A percentile compares a stretch with the other conserved stretches of the same genome.
These are phyloP conservation scores for Crypturellus undulatus DNA, from an alignment of 2,113 vertebrate species.

Conservation along the genomic window DNA sequence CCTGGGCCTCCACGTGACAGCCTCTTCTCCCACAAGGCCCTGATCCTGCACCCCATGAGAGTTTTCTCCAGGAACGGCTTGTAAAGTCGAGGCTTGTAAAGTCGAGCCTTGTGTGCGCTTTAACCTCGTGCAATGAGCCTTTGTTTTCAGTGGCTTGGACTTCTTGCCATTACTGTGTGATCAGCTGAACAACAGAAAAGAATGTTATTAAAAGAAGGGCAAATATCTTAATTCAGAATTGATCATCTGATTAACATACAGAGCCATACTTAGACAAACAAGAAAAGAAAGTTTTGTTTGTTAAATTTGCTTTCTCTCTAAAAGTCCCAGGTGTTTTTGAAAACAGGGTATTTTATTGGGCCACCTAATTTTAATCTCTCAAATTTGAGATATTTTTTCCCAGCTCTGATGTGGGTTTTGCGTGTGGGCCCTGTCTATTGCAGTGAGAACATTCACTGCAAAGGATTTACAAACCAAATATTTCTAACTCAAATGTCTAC, in stretches of 20 bases:
- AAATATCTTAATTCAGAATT: conserved; percentile 12
- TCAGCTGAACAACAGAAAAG: not conserved
- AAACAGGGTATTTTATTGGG: not conserved
- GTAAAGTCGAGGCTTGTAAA: not conserved
- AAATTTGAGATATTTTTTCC: not conserved
- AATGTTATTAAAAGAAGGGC: not conserved
- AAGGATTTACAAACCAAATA: not conserved
- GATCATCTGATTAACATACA: conserved; percentile 4
- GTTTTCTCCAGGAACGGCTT: not conserved
- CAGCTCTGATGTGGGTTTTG: not conserved
- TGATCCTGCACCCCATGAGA: not conserved
- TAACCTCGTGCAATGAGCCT: not conserved
- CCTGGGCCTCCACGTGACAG: not conserved
- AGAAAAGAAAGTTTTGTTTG: not conserved
- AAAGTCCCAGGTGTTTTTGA: not conserved
- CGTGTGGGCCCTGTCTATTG: not conserved
- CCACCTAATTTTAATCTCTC: not conserved
- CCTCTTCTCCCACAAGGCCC: not conserved
- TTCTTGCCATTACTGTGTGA: not conserved
- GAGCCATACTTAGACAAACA: not conserved
- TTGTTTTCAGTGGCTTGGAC: conserved; percentile 12
- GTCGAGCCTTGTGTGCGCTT: not conserved
- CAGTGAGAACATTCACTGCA: not conserved
- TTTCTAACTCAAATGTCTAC: not conserved
- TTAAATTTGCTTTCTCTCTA: not conserved